These are phyloP conservation scores for Lophura nycthemera DNA, from an alignment of 2,113 vertebrate species.

Conservation along the genomic window DNA sequence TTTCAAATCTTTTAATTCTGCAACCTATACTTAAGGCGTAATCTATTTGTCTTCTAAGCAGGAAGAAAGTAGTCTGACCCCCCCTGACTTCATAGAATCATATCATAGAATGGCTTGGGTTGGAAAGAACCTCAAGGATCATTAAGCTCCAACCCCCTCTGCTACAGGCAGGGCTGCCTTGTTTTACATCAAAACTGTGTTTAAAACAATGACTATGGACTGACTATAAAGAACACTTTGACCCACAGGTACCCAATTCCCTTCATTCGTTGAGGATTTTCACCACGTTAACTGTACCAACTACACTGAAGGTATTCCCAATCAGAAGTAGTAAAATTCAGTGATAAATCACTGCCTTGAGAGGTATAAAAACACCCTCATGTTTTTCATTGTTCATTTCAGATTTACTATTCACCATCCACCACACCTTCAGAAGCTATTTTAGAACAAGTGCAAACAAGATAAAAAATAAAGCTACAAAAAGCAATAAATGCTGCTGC, in stretches of 20 bases:
- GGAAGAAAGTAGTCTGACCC: not conserved
- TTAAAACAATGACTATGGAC: not conserved
- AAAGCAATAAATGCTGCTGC: not conserved
- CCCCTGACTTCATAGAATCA: not conserved
- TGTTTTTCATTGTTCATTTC: not conserved
- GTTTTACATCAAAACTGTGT: not conserved
- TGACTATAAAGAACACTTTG: not conserved
- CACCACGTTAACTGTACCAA: not conserved
- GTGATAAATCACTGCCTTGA: not conserved
- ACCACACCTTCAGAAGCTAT: not conserved
- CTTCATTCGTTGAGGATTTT: not conserved
- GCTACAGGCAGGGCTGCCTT: not conserved
- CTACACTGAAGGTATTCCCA: not conserved
- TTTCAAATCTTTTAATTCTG: not conserved
- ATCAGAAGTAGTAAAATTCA: not conserved
- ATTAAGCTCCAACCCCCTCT: no score
- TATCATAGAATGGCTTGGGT: no score
- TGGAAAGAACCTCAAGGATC: no score
- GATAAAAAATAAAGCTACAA: not conserved
- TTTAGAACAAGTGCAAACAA: not conserved
- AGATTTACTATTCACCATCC: rapidly evolving
- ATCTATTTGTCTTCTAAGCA: not conserved
- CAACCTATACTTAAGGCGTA: not conserved
- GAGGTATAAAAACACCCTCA: not conserved
- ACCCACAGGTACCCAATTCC: not conserved